Base-by-base conservation (phyloP, 2,797 vertebrate genomes). In the Lophotriccus pileatus region DNA sequence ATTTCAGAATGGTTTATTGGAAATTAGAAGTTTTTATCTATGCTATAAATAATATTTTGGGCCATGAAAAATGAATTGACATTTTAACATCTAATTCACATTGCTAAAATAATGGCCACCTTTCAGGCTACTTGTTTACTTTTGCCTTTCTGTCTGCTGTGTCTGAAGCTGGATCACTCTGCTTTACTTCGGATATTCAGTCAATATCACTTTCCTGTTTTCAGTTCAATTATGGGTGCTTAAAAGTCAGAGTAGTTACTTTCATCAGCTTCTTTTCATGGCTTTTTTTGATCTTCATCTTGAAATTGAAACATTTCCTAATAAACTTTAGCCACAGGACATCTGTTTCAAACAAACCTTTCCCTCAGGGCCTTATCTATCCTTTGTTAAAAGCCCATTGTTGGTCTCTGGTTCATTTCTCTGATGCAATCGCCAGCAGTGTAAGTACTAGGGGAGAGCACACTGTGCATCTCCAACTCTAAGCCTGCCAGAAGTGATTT, bases 1-100 rank as follows among this genome's bases (percentile, higher is more conserved):
- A 84, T 79, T 76, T 80, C 81, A 75, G 34, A 60, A 63, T 52
- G 74, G 36, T 76, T 92, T 76, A 84, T 79, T 78, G 50, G 70
- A 92, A 93, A 90, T 68, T 84, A 93, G 55, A 84, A 66, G 19
- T 47, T 89, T 93, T 92, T 89, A 89, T 94, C 69, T 89, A 22
- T 60, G 60, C 47, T 88, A 63, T 90, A 95, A 93, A 86, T 93
- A 87, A 87, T 81, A 90, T 46, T 81, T 87, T 62, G 28, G 36
- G 70, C 66, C 82, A 63, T 77, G 41, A 92, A 94, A 89, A 91
- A 79, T 80, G n/a, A 82, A 79, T 56, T 78, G 60, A 89, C 73
- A 75, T 89, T 95, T 91, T 87, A 94, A 66, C 58, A 86, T 72
- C 60, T 77, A 80, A 85, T 75, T 94, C 63, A 70, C 10, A 7